phyloP scores from a whole-genome alignment of 1,140 invertebrate species.

The Limonius californicus region DNA sequence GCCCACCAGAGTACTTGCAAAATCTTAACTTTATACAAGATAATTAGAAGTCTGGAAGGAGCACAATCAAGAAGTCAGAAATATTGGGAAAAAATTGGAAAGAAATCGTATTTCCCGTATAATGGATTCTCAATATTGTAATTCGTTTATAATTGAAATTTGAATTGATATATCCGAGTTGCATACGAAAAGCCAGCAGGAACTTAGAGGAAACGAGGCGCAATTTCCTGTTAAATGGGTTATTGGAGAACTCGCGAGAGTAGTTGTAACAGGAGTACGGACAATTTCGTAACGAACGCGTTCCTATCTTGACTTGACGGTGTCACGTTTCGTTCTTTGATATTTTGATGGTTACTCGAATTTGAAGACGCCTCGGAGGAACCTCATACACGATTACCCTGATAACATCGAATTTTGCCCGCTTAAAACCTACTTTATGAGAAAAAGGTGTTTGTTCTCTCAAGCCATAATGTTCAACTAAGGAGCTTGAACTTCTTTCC shows the following conservation, averaged over 20 bases:
- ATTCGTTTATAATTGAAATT: neutral
- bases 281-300: neutral
- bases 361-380: too few species aligned
- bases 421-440: too few species aligned
- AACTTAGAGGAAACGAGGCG: neutral
- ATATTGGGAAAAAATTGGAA: neutral
- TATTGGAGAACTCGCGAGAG: neutral
- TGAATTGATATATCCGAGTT: neutral
- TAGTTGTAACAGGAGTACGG: neutral
- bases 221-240: neutral
- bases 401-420: too few species aligned
- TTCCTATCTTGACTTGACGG: neutral
- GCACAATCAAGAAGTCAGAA: neutral
- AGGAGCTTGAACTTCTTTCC: too few species aligned
- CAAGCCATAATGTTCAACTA: too few species aligned
- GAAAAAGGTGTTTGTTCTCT: too few species aligned
- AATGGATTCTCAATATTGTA: neutral
- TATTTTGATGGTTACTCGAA: neutral
- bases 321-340: neutral
- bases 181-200: neutral
- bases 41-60: too few species aligned
- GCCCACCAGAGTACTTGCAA: too few species aligned
- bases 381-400: too few species aligned
- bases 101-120: neutral
- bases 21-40: too few species aligned